A percentile compares a stretch with the other conserved stretches of the same genome.
phyloP scores from a whole-genome alignment of 2,113 vertebrate species.

The Gallinago jamesoni region DNA sequence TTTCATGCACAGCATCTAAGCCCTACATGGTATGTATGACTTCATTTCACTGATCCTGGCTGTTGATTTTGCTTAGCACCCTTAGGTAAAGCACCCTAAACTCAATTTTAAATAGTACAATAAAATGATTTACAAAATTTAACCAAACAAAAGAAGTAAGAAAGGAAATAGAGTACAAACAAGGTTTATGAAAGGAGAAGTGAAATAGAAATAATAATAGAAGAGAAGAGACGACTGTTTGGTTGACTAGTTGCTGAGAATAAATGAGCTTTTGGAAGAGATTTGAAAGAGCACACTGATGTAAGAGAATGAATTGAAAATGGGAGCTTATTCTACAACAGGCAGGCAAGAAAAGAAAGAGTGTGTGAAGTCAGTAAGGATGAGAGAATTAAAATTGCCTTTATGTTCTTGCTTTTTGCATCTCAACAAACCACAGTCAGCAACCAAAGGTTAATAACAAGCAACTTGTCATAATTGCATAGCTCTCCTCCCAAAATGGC shows the following conservation, averaged over 20 bases:
- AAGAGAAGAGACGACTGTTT: background rate
- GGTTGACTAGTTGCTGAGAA: background rate
- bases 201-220: slow-evolving; percentile 10
- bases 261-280: slow-evolving; percentile 31
- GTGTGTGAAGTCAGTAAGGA: slow-evolving; percentile 28
- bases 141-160: background rate
- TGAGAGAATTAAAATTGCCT: slow-evolving; percentile 46
- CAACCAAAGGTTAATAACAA: slow-evolving; percentile 52
- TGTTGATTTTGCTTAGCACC: background rate
- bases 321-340: background rate
- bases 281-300: slow-evolving; percentile 37
- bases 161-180: background rate
- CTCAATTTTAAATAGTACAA: background rate
- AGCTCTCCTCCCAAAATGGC: slow-evolving; percentile 28
- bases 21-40: background rate
- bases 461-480: slow-evolving; percentile 39
- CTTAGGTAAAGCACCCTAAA: background rate
- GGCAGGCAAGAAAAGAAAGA: background rate
- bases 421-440: slow-evolving; percentile 19
- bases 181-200: background rate
- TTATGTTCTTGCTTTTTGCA: slow-evolving; percentile 37
- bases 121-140: background rate
- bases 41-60: background rate
- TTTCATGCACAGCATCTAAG: background rate
- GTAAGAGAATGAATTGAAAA: slow-evolving; percentile 23